Conservation (phyloP, 53 echinoderm and acorn worm genomes). For the Astropecten irregularis region DNA sequence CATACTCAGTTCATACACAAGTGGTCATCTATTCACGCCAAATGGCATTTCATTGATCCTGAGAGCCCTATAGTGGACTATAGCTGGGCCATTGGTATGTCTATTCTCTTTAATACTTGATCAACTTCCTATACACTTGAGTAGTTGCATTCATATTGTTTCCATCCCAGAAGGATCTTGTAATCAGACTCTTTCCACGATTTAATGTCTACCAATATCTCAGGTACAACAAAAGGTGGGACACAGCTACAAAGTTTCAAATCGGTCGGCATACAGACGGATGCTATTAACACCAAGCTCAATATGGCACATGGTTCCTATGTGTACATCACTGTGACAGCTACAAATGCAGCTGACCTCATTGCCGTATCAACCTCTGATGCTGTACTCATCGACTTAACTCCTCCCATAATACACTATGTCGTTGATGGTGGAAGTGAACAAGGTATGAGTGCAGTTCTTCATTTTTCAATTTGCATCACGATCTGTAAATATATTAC, state of each 20-base stretch:
- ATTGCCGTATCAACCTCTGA: constrained; percentile 28
- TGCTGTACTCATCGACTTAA: constrained; percentile 31
- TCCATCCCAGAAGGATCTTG: not conserved
- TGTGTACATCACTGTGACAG: constrained; percentile 55
- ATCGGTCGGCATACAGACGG: constrained; percentile 24
- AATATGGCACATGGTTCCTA: constrained; percentile 22
- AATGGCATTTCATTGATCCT: constrained; percentile 56
- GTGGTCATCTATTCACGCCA: constrained; percentile 61
- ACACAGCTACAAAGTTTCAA: constrained; percentile 55
- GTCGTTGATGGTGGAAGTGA: constrained; percentile 20
- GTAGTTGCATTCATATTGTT: not conserved
- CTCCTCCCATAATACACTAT: constrained; percentile 26
- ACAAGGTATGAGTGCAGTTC: constrained; percentile 4
- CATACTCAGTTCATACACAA: constrained; percentile 48
- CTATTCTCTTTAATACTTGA: not conserved
- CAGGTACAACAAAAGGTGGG: constrained; percentile 50
- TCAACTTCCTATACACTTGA: not conserved
- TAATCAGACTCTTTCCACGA: not conserved
- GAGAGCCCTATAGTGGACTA: constrained; percentile 63
- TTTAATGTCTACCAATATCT: not conserved
- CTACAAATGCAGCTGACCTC: constrained; percentile 50
- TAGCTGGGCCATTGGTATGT: constrained; percentile 56
- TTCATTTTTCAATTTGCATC: too few relatives aligned
- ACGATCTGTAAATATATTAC: too few relatives aligned
- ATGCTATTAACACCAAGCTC: constrained; percentile 38